Conservation (phyloP, 2,797 vertebrate species). For the Mastacembelus armatus region DNA sequence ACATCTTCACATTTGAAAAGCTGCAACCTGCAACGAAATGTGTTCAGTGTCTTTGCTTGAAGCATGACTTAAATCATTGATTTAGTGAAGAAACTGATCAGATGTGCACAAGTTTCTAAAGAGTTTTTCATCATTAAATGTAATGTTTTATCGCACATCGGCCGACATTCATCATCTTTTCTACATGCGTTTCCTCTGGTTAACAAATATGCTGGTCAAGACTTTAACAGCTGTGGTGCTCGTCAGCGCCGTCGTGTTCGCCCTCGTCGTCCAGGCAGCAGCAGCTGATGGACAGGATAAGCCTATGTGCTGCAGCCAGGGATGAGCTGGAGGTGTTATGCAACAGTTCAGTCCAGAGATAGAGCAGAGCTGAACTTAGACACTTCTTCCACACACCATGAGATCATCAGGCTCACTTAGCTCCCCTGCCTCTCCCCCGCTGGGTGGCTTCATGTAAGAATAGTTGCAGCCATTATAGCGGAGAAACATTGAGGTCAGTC, state of each 20-base stretch:
- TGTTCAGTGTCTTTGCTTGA: neutral
- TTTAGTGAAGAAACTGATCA: neutral
- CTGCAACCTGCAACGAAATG: neutral
- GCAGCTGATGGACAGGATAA: conserved; percentile 52
- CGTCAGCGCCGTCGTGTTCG: neutral
- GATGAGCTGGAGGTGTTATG: conserved; percentile 63
- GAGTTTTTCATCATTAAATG: neutral
- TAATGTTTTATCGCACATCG: too few relatives aligned
- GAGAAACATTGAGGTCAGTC: conserved; percentile 4
- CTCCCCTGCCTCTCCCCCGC: neutral
- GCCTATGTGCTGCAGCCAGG: conserved; percentile 34
- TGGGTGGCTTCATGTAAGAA: conserved; percentile 23
- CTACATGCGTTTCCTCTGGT: neutral
- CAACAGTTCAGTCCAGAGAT: conserved; percentile 68
- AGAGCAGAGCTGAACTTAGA: conserved; percentile 63
- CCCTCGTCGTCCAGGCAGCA: conserved; percentile 3
- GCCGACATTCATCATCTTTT: neutral
- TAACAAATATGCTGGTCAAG: neutral
- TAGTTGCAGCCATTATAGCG: conserved; percentile 15
- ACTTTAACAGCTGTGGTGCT: neutral
- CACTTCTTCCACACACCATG: conserved; percentile 51
- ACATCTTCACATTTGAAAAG: neutral
- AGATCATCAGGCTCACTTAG: conserved; percentile 50
- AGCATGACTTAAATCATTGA: neutral
- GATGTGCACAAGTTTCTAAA: neutral